Conservation (phyloP, 1,140 invertebrate genomes). For the Lepidostoma basale region DNA sequence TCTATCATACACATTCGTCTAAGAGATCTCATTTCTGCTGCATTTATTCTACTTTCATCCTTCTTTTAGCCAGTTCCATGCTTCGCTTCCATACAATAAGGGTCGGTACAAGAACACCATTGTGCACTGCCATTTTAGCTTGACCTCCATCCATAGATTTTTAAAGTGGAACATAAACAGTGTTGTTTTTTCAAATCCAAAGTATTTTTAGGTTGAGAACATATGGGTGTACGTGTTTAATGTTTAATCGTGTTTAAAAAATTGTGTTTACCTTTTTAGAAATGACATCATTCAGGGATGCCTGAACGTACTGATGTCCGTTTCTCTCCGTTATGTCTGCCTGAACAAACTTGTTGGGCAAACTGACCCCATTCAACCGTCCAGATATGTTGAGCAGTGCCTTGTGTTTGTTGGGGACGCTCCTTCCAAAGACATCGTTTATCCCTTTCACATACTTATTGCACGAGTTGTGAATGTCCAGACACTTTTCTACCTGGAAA, state of each 20-base stretch:
- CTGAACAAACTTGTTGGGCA: conserved; percentile 17
- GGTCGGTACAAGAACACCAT: no score
- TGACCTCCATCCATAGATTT: no score
- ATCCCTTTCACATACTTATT: conserved; percentile 10
- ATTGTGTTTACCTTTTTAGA: conserved; percentile 27
- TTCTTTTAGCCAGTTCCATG: no score
- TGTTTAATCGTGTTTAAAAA: neutral
- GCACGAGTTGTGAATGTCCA: conserved; percentile 14
- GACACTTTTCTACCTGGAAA: conserved; percentile 35
- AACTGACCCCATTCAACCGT: conserved; percentile 25
- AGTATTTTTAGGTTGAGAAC: no score
- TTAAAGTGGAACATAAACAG: no score
- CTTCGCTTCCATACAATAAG: no score
- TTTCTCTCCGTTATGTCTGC: conserved; percentile 28
- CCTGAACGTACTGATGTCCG: conserved; percentile 27
- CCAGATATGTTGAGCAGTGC: conserved; percentile 26
- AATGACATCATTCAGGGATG: conserved; percentile 35
- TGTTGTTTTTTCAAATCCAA: no score
- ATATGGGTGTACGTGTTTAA: neutral
- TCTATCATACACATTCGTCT: no score
- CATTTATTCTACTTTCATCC: no score
- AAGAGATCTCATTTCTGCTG: no score
- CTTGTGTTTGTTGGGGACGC: conserved; percentile 4
- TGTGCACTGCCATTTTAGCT: no score
- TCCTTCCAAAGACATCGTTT: conserved; percentile 5